Conservation (phyloP, 2,888 invertebrate species). For the Nezara viridula region DNA sequence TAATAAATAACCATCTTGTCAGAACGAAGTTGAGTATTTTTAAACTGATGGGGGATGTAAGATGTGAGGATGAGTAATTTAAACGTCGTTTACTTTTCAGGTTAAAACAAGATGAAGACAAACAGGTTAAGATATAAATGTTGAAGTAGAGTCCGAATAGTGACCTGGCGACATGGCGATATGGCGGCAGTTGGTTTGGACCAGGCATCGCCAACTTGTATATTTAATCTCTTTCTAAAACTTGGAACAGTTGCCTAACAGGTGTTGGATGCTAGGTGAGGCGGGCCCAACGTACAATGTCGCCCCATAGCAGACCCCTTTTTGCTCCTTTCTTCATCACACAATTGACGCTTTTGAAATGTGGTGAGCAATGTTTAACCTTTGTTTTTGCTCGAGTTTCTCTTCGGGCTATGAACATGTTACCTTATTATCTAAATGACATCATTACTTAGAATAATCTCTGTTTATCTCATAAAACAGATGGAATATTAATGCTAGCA, state of each 20-base stretch:
- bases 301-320: background rate
- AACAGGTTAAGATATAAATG: background rate
- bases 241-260: slow-evolving; percentile 16
- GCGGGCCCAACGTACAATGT: background rate
- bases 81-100: background rate
- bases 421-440: background rate
- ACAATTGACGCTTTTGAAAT: background rate
- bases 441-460: background rate
- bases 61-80: background rate
- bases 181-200: background rate
- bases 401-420: background rate
- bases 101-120: background rate
- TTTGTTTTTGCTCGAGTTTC: background rate
- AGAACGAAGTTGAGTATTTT: too few species aligned
- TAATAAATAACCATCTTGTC: too few species aligned
- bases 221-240: slow-evolving; percentile 28
- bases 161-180: too few species aligned
- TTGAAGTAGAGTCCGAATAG: background rate
- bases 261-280: background rate
- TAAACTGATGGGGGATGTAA: too few species aligned
- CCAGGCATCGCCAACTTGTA: background rate
- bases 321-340: background rate
- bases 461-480: background rate
- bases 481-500: too few species aligned
- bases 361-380: background rate